phyloP scores from a whole-genome alignment of 2,113 vertebrate species.

The human (Homo sapiens) region DNA sequence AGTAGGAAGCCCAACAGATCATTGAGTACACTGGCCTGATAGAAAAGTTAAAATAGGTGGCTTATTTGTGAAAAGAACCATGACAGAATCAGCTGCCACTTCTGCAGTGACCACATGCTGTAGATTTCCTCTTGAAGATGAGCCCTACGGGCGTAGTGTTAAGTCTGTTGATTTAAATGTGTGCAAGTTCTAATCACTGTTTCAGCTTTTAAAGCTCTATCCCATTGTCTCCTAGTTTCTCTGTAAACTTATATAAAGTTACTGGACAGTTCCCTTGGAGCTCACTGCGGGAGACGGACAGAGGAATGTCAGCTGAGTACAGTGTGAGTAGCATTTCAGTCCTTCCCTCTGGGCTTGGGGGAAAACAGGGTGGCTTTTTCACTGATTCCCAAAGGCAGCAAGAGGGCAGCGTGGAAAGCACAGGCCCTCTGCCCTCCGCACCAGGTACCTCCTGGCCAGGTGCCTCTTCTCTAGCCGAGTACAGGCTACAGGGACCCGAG shows the following conservation, averaged over 20 bases:
- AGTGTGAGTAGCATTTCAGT: constrained; percentile 84
- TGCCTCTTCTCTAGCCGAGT: rapidly evolving
- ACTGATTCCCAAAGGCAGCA: rapidly evolving
- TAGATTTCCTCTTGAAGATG: background rate
- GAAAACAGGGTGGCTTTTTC: rapidly evolving
- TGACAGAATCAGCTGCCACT: rapidly evolving
- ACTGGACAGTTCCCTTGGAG: constrained; percentile 99
- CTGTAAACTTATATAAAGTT: constrained; percentile 96
- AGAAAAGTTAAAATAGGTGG: background rate
- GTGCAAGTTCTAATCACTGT: rapidly evolving
- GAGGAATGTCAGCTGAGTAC: constrained; percentile 92
- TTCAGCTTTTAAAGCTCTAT: background rate
- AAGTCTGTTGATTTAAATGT: background rate
- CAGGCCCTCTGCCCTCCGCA: rapidly evolving
- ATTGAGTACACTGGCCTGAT: background rate
- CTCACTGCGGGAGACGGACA: constrained; percentile 96
- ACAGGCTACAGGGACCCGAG: background rate
- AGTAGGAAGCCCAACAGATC: constrained; percentile 84
- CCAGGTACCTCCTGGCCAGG: rapidly evolving
- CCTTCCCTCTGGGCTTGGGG: rapidly evolving
- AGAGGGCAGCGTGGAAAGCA: rapidly evolving
- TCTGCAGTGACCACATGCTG: rapidly evolving
- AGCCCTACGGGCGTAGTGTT: rapidly evolving
- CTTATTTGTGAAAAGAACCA: background rate
- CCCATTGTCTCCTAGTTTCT: constrained; percentile 87